Evolutionary conservation across 2,888 invertebrate species (phyloP), one percentile per base, ranked within the genome.

Genomic region (Endomychus coccineus): DNA sequence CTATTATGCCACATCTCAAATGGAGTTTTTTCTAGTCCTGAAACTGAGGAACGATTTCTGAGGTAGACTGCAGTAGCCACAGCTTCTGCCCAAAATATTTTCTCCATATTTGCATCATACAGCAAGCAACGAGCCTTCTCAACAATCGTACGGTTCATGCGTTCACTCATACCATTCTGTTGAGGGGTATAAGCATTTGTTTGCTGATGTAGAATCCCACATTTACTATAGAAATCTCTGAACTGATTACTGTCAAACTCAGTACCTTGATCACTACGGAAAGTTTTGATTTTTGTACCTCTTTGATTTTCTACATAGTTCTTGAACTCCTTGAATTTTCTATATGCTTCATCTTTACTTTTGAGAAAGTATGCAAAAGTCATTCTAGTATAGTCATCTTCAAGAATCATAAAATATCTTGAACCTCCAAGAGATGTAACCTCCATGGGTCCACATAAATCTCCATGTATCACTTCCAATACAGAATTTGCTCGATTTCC

Each of bases 371-470:
- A 61, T 17, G 56, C 54, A 38, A 41, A 42, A 2, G 32, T 28
- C 32, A 32, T 39, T 34, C 33, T 42, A 14, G 42, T 40, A 34
- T 47, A 46, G 40, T 61, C 59, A 51, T 66, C 65, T 25, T 58
- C 51, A 22, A 64, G 59, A 1, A 55, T 55, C 7, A 61, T 32
- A 35, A 62, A 59, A 46, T 64, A 64, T 33, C 43, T 56, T 2
- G 50, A 45, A 9, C 56, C 56, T 5, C 56, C 58, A 5, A 52
- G 34, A 1, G 62, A 64, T 10, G 27, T 13, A 1, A 37, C 41
- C 33, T 59, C 53, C 59, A 62, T 56, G n/a, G 59, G 56, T 21
- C 60, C 61, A 42, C 60, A 59, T 4, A 63, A 29, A 40, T 63
- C 62, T 3, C 56, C 37, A 35, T 63, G 61, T 2, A 64, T 36